These are phyloP conservation scores for Platyura marginata DNA, from an alignment of 1,140 invertebrate species.

Conservation along the genomic window DNA sequence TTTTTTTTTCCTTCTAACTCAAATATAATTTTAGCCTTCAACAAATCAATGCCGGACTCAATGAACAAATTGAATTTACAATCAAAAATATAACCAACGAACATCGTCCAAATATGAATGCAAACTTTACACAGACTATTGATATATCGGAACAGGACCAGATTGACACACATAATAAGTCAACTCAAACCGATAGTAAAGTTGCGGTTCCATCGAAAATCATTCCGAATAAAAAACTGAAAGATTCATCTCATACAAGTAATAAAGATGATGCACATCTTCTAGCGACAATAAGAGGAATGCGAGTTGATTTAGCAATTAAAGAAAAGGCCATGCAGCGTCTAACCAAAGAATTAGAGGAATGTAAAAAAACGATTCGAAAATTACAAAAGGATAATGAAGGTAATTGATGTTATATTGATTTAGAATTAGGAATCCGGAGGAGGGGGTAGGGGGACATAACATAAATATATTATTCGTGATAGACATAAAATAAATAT, in stretches of 20 bases:
- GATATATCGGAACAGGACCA: not conserved
- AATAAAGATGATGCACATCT: conserved; percentile 53
- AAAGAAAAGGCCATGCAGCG: conserved; percentile 51
- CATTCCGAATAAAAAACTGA: conserved; percentile 13
- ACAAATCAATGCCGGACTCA: conserved; percentile 32
- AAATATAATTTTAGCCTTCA: too few species aligned
- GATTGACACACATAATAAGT: conserved; percentile 12
- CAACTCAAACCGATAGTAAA: conserved; percentile 5
- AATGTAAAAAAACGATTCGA: conserved; percentile 49
- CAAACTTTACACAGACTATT: not conserved
- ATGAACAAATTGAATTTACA: conserved; percentile 32
- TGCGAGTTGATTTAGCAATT: conserved; percentile 47
- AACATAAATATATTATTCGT: too few species aligned
- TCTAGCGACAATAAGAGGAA: conserved; percentile 53
- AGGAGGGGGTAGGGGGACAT: too few species aligned
- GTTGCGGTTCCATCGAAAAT: not conserved
- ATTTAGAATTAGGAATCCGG: not conserved
- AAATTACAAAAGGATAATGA: conserved; percentile 57
- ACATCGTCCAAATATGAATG: not conserved
- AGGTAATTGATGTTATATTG: conserved; percentile 28
- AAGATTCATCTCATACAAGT: conserved; percentile 11
- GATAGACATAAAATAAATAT: too few species aligned
- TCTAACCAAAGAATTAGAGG: conserved; percentile 51
- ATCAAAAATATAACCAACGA: too few species aligned
- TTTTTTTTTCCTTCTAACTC: too few species aligned